These are phyloP conservation scores for Conistra vaccinii DNA, from an alignment of 2,888 invertebrate genomes.

Conservation along the genomic window DNA sequence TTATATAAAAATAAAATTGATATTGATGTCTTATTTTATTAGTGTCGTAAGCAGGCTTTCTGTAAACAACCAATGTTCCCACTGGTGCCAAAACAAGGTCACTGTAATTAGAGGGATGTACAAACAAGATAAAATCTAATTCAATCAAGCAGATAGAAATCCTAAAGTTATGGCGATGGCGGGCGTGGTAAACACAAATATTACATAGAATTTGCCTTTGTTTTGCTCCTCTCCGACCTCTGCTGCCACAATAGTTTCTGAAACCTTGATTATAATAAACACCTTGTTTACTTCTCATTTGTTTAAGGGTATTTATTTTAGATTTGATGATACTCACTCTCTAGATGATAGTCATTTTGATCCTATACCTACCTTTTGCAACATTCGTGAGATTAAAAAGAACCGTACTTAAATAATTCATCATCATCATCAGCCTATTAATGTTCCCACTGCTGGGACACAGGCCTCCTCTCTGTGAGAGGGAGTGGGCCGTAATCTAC, in stretches of 20 bases:
- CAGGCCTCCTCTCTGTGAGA: no score
- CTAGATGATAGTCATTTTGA: no score
- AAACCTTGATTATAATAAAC: slow-evolving; percentile 5
- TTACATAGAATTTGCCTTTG: slow-evolving; percentile 30
- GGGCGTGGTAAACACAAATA: slow-evolving; percentile 17
- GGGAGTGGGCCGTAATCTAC: no score
- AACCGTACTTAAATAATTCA: no score
- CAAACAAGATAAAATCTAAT: slow-evolving; percentile 37
- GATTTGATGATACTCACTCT: no score
- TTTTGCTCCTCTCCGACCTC: slow-evolving; percentile 8
- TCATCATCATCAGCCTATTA: no score
- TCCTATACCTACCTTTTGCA: no score
- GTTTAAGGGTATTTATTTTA: background rate
- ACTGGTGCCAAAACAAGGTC: slow-evolving; percentile 8
- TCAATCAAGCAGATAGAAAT: slow-evolving; percentile 42
- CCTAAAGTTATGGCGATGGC: slow-evolving; percentile 31
- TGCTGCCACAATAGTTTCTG: slow-evolving; percentile 21
- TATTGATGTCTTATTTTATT: background rate
- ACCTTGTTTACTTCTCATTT: slow-evolving; percentile 8
- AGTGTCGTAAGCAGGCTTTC: background rate
- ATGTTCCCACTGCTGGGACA: no score
- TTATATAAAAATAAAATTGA: background rate
- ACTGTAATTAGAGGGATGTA: background rate
- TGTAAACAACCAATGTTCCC: background rate
- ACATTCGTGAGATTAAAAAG: no score